A percentile compares a stretch with the other conserved stretches of the same genome.
phyloP scores from a whole-genome alignment of 2,113 vertebrate genomes.

The Sphaerodactylus townsendi region DNA sequence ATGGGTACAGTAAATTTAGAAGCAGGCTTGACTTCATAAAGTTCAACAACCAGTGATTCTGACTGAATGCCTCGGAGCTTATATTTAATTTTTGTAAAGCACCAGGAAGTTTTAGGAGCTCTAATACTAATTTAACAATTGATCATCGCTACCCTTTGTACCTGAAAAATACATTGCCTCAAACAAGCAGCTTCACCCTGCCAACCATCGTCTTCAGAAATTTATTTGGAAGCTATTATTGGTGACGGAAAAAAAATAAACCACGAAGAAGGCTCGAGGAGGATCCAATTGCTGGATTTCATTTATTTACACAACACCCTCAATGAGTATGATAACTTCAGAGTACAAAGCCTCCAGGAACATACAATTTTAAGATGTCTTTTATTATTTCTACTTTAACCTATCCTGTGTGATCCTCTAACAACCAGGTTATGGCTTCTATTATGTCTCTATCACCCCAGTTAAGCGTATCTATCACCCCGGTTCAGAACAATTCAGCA shows the following conservation, averaged over 20 bases:
- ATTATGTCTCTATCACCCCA: too few relatives aligned
- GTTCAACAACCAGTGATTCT: not conserved
- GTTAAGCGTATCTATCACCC: not conserved
- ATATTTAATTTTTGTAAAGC: not conserved
- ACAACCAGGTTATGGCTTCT: not conserved
- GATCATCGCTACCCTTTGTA: not conserved
- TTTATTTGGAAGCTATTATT: not conserved
- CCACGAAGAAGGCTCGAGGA: not conserved
- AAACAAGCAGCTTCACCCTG: not conserved
- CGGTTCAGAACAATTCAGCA: not conserved
- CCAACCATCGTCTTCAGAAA: not conserved
- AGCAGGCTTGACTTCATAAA: too few relatives aligned
- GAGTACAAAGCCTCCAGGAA: too few relatives aligned
- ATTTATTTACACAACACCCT: not conserved
- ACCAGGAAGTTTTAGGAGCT: not conserved
- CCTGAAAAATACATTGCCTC: not conserved
- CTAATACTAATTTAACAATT: not conserved
- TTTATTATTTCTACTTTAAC: not conserved
- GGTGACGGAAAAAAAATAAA: not conserved
- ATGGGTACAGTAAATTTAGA: too few relatives aligned
- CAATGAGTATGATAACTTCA: too few relatives aligned
- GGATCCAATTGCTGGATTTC: not conserved
- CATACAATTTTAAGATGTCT: not conserved
- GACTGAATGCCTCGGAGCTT: not conserved
- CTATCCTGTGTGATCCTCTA: not conserved